Evolutionary conservation across 2,113 vertebrate species (phyloP), one percentile per base, ranked within the genome.

Genomic region (Eidolon helvum): DNA sequence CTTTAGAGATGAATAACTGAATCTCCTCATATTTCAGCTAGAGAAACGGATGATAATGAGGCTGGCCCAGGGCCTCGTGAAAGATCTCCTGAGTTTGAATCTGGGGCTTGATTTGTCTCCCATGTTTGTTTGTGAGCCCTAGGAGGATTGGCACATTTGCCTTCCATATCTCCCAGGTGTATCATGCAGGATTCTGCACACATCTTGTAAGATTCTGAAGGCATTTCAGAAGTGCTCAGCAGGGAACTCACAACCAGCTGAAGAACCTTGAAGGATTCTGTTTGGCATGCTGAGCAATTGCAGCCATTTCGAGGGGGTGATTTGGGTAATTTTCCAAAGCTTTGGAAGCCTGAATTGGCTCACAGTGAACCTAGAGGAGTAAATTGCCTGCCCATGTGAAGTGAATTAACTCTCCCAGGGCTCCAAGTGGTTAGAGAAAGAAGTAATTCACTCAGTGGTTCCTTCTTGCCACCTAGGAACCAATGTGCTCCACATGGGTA

Each of bases 281-380:
- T 85, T 68, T 87, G 10, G 10, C 11, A 45, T 45, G 35, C 83
- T 87, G 57, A 82, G 72, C 68, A 35, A 40, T 16, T 10, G 69
- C 55, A 59, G 78, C 48, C 71, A 9, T 22, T 65, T 65, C 0
- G 33, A 77, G 33, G 63, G 35, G 26, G 68, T 78, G 45, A 61
- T 66, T 48, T 55, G 61, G 78, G 92, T 96, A 79, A 96, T 92
- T 97, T 97, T 95, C 92, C 95, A 90, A 91, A 95, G 94, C 87
- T 92, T 45, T 43, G 74, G 82, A 72, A 35, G 38, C 71, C 75
- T 90, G 86, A 66, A 0, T 1, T n/a, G 48, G 82, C 40, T 68
- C 63, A 1, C 9, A 63, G 90, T 71, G 84, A 90, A 75, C 87
- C 50, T 68, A 22, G 9, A 86, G 89, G 94, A 91, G 50, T 91